Evolutionary conservation across 2,113 vertebrate species (phyloP), one percentile per base, ranked within the genome.

Genomic region (Guaruba guarouba): DNA sequence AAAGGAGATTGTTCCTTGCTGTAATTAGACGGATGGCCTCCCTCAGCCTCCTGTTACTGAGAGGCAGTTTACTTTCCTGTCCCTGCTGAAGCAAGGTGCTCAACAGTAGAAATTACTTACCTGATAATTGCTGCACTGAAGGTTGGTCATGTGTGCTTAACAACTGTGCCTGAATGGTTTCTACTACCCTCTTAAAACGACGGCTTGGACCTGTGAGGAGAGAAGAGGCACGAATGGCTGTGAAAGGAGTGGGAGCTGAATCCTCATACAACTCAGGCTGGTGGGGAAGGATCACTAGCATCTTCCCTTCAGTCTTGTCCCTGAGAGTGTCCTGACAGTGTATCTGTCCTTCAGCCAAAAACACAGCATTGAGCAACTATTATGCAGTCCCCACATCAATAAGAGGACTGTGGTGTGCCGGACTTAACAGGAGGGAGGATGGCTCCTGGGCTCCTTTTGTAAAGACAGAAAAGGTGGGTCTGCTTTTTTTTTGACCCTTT

Each of bases 151-250:
- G 99, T 97, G 99, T 99, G 98, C 99, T 99, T 98, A 99, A 98
- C 98, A 99, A 98, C 98, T 99, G 99, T 90, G 99, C 98, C 98
- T 99, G 99, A 97, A 99, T 99, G 73, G 99, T 99, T 98, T 99
- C 99, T 96, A 99, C 99, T 94, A 99, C 99, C 96, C 99, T 98
- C 98, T 99, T 99, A 96, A 99, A 99, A 93, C 99, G 99, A 92
- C 99, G 99, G 96, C 99, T 99, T 46, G 99, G 99, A 98, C 99
- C 99, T 99, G 94, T 3, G 13, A 76, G 90, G 92, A 95, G 86
- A 95, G 48, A 95, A 92, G 90, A 94, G 90, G 91, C 48, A 92
- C 78, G 63, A 41, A 83, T 0, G 7, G 62, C 23, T 79, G 62
- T 97, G 88, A 97, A 84, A 95, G 82, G 59, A 82, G 18, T 1